These are phyloP conservation scores for Drosophila lowei DNA, from an alignment of 1,140 invertebrate species.

Conservation along the genomic window DNA sequence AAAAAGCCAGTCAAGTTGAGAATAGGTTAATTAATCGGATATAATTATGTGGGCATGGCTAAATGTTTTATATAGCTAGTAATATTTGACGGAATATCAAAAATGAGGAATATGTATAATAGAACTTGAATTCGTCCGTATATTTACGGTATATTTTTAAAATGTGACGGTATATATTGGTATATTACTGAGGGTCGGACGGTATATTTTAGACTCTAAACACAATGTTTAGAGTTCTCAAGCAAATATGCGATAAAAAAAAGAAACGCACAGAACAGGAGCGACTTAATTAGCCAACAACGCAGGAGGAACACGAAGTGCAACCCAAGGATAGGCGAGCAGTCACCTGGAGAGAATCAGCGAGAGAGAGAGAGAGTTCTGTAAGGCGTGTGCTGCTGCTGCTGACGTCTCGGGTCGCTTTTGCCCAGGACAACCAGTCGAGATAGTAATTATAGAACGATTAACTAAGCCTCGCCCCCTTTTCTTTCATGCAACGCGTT, in stretches of 20 bases:
- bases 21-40: no score
- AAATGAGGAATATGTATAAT: no score
- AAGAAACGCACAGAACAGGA: constrained; percentile 55
- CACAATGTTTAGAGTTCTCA: constrained; percentile 44
- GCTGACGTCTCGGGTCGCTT: constrained; percentile 37
- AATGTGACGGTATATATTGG: no score
- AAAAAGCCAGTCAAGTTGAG: no score
- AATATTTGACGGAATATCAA: no score
- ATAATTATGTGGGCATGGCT: no score
- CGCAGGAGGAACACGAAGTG: constrained; percentile 13
- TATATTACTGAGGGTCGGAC: no score
- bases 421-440: constrained; percentile 45
- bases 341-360: no score
- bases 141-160: no score
- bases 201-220: no score
- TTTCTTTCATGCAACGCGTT: constrained; percentile 20
- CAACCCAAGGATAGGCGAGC: constrained; percentile 22
- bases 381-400: constrained; percentile 6
- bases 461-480: constrained; percentile 17
- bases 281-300: constrained; percentile 19
- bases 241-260: constrained; percentile 60
- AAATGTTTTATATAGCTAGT: no score
- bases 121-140: no score
- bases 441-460: constrained; percentile 57
- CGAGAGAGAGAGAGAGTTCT: background rate